Percentiles rank a stretch among this genome's conserved stretches.
Conservation (phyloP, 2,888 invertebrate species). For the Quadroppia sp. region DNA sequence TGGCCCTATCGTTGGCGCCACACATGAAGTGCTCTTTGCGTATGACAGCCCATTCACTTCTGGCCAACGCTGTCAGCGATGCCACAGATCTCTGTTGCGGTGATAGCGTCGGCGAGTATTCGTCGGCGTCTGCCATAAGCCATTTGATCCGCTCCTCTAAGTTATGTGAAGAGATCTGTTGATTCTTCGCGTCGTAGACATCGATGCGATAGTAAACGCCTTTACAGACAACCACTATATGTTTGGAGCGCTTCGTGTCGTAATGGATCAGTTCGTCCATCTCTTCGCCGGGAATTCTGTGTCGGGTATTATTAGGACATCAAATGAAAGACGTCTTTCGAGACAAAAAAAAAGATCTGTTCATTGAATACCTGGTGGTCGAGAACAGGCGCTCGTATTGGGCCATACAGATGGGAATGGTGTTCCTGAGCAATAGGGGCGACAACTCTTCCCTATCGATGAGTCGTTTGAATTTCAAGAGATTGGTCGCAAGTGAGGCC, state of each 20-base stretch:
- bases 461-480: conserved; percentile 53
- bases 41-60: conserved; percentile 55
- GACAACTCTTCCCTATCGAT: conserved; percentile 56
- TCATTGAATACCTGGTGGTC: conserved; percentile 47
- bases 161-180: conserved; percentile 52
- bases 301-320: too few species aligned
- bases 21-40: conserved; percentile 52
- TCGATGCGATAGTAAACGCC: conserved; percentile 55
- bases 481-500: conserved; percentile 53
- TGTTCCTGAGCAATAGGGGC: conserved; percentile 55
- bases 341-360: too few species aligned
- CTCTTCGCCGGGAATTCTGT: conserved; percentile 54
- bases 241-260: conserved; percentile 53
- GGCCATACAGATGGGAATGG: conserved; percentile 57
- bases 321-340: too few species aligned
- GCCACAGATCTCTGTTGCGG: conserved; percentile 52
- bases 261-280: conserved; percentile 54
- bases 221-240: conserved; percentile 54
- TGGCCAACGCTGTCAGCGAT: conserved; percentile 54
- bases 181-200: conserved; percentile 54
- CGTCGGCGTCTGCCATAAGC: conserved; percentile 55
- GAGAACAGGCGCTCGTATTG: conserved; percentile 57
- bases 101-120: conserved; percentile 47
- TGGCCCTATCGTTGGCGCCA: conserved; percentile 54
- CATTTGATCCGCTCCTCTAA: conserved; percentile 55